Conservation (phyloP, 2,113 vertebrate genomes). For the Ancistrus triradiatus region DNA sequence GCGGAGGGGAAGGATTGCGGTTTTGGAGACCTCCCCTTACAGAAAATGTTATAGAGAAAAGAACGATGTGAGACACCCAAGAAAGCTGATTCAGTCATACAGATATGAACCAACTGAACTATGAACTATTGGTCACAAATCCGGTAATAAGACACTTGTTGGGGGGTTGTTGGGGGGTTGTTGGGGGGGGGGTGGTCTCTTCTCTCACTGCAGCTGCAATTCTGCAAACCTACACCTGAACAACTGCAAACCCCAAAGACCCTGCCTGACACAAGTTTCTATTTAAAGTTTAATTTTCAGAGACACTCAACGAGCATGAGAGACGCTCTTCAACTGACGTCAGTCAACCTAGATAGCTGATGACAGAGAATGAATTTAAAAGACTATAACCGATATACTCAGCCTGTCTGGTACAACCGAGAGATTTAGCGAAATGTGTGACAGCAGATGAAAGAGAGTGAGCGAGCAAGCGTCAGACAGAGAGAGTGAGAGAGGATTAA, state of each 20-base stretch:
- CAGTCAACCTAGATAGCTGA: background rate
- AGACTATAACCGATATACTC: too few species aligned
- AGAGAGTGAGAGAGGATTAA: conserved; percentile 26
- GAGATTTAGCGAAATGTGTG: too few species aligned
- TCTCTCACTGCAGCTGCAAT: background rate
- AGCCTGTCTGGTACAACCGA: background rate
- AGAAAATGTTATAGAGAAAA: background rate
- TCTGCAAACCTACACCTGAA: background rate
- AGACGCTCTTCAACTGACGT: background rate
- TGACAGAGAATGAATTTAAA: too few species aligned
- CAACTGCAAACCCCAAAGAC: background rate
- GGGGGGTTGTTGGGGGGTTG: too few species aligned
- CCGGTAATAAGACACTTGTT: background rate
- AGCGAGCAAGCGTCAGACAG: too few species aligned
- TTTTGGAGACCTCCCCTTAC: background rate
- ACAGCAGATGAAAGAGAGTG: too few species aligned
- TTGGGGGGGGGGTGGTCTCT: background rate
- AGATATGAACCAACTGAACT: background rate
- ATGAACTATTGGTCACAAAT: background rate
- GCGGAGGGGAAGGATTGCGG: too few species aligned
- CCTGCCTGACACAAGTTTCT: background rate
- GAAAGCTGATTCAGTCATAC: conserved; percentile 2
- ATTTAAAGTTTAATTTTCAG: background rate
- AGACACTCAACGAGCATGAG: background rate
- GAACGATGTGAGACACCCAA: background rate